Conservation (phyloP, 2,888 invertebrate species). For the Stegana nigrithorax region DNA sequence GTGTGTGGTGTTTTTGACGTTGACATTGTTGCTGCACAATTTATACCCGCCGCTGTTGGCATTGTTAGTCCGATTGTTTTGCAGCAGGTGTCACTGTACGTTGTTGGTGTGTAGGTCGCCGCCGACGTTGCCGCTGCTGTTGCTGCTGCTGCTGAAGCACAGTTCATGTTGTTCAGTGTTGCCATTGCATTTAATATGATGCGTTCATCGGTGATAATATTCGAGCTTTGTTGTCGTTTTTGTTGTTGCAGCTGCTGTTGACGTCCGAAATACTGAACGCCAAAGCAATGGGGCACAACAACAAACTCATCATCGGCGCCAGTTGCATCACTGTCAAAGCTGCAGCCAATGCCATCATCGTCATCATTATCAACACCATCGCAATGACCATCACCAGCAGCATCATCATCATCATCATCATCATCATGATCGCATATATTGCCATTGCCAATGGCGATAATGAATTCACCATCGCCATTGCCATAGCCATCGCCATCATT, state of each 20-base stretch:
- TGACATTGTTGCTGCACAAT: too few species aligned
- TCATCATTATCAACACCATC: slow-evolving; percentile 40
- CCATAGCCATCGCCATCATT: neutral
- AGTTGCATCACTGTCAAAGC: slow-evolving; percentile 46
- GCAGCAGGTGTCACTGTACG: neutral
- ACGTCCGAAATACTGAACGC: slow-evolving; percentile 4
- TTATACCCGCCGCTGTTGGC: too few species aligned
- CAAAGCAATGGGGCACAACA: slow-evolving; percentile 39
- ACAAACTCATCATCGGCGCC: slow-evolving; percentile 46
- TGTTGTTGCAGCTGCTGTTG: neutral
- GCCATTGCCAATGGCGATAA: neutral
- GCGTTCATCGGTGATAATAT: too few species aligned
- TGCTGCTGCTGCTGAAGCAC: slow-evolving; percentile 27
- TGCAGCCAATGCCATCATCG: slow-evolving; percentile 50
- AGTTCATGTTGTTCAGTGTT: too few species aligned
- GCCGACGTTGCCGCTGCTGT: neutral
- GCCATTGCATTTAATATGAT: neutral
- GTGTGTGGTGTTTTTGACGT: neutral
- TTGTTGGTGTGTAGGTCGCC: neutral
- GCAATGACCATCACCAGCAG: slow-evolving; percentile 20
- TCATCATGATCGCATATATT: neutral
- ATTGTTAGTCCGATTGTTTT: too few species aligned
- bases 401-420: slow-evolving; percentile 16
- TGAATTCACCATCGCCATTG: neutral
- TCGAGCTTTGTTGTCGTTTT: neutral